Evolutionary conservation across 92 coral and sea anemone species (phyloP), one percentile per base, ranked within the genome.

Genomic region (Paragorgia papillata): DNA sequence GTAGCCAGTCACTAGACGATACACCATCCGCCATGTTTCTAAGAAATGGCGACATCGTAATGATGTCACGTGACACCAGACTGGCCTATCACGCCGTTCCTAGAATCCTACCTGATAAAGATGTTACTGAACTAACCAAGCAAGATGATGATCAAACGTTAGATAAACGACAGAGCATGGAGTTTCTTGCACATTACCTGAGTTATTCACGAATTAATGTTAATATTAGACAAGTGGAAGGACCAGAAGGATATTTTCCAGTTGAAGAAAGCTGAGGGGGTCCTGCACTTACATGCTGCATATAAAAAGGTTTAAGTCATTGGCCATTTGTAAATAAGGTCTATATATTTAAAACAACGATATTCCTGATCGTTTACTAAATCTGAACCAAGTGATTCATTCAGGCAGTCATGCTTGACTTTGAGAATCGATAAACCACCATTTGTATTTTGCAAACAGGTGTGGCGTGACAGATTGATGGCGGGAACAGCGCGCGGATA

Each of bases 81-180:
- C 74, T 89, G 39, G 90, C 86, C 17, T 89, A 89, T 65, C 93
- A 89, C 63, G 93, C 93, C 25, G 90, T 89, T 12, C 93, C 93
- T 43, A 82, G 87, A 41, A 76, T 89, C 65, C 55, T 89, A 66
- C 40, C 80, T 18, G 63, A 86, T 14, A 55, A 25, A 41, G 31
- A 71, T 9, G 17, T 71, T 34, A 26, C 41, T 30, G 24, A 6
- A 28, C 2, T 71, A 71, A 57, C 31, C 8, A 68, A 58, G 18
- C 9, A 53, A 3, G 9, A 54, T 50, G 21, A 22, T 2, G 78
- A 33, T 9, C 57, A 18, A 48, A 29, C 40, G 14, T 30, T 32
- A 9, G 33, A 64, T 9, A 27, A n/a, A 37, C 21, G 30, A 40
- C 51, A 25, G 1, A 60, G 21, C 39, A 28, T 68, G 0, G 24